Conservation (phyloP, 1,140 invertebrate genomes). For the Cheumatopsyche charites region DNA sequence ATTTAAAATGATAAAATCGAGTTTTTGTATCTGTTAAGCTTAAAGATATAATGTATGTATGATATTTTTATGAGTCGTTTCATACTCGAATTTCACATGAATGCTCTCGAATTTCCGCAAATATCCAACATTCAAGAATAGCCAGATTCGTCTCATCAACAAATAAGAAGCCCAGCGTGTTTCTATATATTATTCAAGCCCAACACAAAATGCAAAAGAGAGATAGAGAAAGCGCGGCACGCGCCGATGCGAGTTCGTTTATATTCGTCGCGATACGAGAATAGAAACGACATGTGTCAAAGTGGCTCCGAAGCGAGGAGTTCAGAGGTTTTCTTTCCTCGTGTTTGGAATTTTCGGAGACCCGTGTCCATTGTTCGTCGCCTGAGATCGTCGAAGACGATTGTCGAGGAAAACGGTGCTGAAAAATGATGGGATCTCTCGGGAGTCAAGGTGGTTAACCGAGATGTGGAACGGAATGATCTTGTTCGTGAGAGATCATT, state of each 20-base stretch:
- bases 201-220: no score
- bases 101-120: no score
- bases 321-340: background rate
- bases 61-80: no score
- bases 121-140: no score
- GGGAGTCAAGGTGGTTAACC: background rate
- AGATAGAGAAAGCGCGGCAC: background rate
- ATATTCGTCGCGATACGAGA: background rate
- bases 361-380: conserved; percentile 6
- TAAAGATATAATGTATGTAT: no score
- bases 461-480: conserved; percentile 4
- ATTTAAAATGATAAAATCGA: no score
- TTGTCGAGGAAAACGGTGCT: background rate
- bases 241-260: background rate
- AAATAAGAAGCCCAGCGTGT: no score
- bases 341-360: conserved; percentile 1
- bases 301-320: conserved; percentile 9
- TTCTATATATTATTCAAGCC: no score
- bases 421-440: background rate
- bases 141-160: no score
- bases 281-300: conserved; percentile 34
- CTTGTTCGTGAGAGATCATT: background rate
- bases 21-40: no score
- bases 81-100: no score
- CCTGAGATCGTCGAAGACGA: no score